Conservation (phyloP, 2,888 invertebrate genomes). For the Hyposoter dolosus region DNA sequence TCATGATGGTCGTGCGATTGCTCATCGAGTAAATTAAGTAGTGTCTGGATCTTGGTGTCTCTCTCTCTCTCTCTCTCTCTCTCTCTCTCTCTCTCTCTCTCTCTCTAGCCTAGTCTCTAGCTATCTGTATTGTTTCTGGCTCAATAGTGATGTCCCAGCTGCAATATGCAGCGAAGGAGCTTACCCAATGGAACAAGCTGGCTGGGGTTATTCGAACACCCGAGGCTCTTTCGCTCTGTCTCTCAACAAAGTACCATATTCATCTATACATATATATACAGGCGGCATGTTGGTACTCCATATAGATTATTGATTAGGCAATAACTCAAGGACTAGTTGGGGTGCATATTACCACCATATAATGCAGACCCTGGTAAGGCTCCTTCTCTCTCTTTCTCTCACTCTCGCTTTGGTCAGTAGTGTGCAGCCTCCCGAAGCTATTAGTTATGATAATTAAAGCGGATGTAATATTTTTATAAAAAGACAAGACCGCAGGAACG, state of each 20-base stretch:
- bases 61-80: slow-evolving; percentile 11
- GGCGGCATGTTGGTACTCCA: slow-evolving; percentile 78
- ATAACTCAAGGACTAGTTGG: slow-evolving; percentile 85
- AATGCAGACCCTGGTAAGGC: slow-evolving; percentile 72
- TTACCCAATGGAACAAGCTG: slow-evolving; percentile 75
- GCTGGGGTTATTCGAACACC: slow-evolving; percentile 78
- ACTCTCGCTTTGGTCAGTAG: slow-evolving; percentile 58
- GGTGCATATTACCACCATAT: slow-evolving; percentile 84
- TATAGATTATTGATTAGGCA: slow-evolving; percentile 85
- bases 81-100: background rate
- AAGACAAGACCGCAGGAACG: background rate
- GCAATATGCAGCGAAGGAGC: slow-evolving; percentile 81
- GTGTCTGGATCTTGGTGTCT: slow-evolving; percentile 45
- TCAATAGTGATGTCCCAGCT: slow-evolving; percentile 80
- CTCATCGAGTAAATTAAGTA: slow-evolving; percentile 55
- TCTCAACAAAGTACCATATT: slow-evolving; percentile 70
- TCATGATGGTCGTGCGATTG: slow-evolving; percentile 41
- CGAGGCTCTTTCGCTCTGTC: slow-evolving; percentile 66
- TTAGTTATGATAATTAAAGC: slow-evolving; percentile 83
- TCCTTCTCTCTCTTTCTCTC: slow-evolving; percentile 45
- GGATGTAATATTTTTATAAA: slow-evolving; percentile 34
- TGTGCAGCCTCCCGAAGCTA: slow-evolving; percentile 74
- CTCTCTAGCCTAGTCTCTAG: background rate
- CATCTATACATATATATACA: slow-evolving; percentile 40
- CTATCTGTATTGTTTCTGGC: slow-evolving; percentile 53